Evolutionary conservation across 2,888 invertebrate species (phyloP), one percentile per base, ranked within the genome.

Genomic region (Gastrophysa polygoni): DNA sequence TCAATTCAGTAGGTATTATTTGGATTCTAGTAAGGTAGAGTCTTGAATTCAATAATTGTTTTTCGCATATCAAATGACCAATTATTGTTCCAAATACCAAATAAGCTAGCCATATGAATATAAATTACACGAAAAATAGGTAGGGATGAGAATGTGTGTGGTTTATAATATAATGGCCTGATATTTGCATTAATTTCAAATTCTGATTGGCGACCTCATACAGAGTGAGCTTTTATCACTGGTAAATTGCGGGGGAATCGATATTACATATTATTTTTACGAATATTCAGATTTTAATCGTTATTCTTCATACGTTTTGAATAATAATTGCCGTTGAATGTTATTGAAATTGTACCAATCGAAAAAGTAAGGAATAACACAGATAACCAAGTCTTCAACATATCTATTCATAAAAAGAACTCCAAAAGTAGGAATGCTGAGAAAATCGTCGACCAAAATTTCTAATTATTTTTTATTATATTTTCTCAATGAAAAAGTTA

Each of bases 31-130:
- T 61, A 59, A 67, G 61, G 71, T 69, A 67, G 63, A 63, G 67
- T 67, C 69, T 71, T 68, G 67, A 70, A 68, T 67, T 70, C 67
- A 70, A 71, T 68, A 68, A 71, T 67, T 61, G 67, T 71, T 72
- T 71, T 71, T 70, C 61, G 68, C 68, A 68, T 66, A 64, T 58
- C 63, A 66, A 66, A 68, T 68, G 57, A 50, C 56, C 71, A 68
- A 73, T 73, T n/a, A n/a, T n/a, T 72, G 72, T 73, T 72, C 69
- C 68, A 68, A 72, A 71, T 70, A 69, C 70, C 71, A 73, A 73
- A 73, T 72, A 66, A 51, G 67, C 57, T 34, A 56, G 44, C 54
- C 47, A 48, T 47, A 28, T 54, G 73, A 71, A 73, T 73, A 72
- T 59, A 73, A 71, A 73, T 10, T 8, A 54, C 20, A 11, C 14